Percentiles rank a stretch among this genome's conserved stretches.
Evolutionary conservation across 2,797 vertebrate species (phyloP).

Genomic region (Hirundo rustica): DNA sequence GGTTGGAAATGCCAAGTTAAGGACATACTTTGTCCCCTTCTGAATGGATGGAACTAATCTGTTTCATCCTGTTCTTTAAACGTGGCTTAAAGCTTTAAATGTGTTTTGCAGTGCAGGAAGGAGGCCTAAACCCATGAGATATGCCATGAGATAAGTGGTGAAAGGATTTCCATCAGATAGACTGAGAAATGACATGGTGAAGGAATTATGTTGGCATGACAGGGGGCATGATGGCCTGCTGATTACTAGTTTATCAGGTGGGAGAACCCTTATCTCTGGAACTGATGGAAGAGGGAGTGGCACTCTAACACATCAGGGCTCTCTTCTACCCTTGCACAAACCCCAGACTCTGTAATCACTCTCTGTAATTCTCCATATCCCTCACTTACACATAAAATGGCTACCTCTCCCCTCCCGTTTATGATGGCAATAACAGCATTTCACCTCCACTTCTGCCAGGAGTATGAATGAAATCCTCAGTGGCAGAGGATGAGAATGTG

Average conservation of each 20-base stretch:
- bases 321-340: not conserved
- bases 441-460: not conserved
- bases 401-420: not conserved
- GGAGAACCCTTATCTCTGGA: not conserved
- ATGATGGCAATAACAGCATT: not conserved
- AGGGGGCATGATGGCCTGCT: not conserved
- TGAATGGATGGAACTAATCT: not conserved
- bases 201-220: not conserved
- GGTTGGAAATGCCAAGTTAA: not conserved
- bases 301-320: not conserved
- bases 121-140: not conserved
- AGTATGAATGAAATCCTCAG: not conserved
- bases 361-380: not conserved
- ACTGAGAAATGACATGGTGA: not conserved
- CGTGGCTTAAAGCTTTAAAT: not conserved
- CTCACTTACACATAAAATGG: not conserved
- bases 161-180: not conserved
- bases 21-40: not conserved
- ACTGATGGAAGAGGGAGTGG: not conserved
- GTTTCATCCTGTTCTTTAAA: not conserved
- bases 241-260: not conserved
- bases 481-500: not conserved
- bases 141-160: not conserved
- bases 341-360: not conserved
- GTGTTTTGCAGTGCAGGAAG: not conserved